Evolutionary conservation across 2,888 invertebrate genomes (phyloP).

Genomic region (Gymnoscelis rufifasciata): DNA sequence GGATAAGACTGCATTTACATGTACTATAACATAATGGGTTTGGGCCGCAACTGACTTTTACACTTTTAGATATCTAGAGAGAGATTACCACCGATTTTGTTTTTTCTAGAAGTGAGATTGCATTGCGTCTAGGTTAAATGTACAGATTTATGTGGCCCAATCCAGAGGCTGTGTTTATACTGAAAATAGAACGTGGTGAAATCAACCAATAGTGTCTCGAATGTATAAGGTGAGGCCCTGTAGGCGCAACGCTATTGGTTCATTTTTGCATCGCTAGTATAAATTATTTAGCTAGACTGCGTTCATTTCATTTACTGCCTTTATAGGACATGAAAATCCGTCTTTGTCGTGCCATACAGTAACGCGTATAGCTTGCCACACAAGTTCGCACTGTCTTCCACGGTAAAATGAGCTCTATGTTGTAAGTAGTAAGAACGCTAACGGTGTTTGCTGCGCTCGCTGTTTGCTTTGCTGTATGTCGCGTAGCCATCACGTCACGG

Average conservation of each 20-base stretch:
- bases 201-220: not conserved
- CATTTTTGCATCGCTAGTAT: conserved; percentile 1
- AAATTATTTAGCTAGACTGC: not conserved
- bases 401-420: conserved; percentile 8
- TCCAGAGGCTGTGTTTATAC: not conserved
- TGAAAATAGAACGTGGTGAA: not conserved
- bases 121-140: not conserved
- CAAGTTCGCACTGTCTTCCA: conserved; percentile 16
- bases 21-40: conserved; percentile 4
- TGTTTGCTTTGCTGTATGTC: conserved; percentile 23
- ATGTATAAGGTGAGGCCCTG: not conserved
- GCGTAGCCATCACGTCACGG: conserved; percentile 30
- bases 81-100: not conserved
- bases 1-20: conserved; percentile 18
- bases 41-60: not conserved
- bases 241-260: not conserved
- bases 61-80: not conserved
- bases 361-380: conserved; percentile 8
- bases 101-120: too few species aligned
- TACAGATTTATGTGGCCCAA: not conserved
- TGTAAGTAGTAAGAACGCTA: conserved; percentile 7
- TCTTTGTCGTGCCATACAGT: conserved; percentile 17
- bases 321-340: conserved; percentile 9
- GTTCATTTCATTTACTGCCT: not conserved
- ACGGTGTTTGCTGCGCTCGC: too few species aligned